Base-by-base conservation (phyloP, 2,888 invertebrate species). In the Oscheius sp. region DNA sequence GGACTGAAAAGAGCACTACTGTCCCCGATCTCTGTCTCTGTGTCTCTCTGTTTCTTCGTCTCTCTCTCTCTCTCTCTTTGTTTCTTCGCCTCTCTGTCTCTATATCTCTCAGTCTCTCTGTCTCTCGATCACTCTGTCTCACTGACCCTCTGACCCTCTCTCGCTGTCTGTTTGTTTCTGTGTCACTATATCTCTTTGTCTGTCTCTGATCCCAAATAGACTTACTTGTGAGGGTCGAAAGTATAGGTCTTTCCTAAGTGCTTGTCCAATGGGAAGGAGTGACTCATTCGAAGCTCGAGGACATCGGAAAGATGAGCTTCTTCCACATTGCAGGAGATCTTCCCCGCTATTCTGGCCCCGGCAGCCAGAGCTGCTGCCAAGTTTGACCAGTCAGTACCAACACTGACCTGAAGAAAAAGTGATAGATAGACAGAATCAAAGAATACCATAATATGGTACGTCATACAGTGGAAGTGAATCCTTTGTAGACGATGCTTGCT, bases 381-480 rank as follows among this genome's bases (percentile, higher is more conserved):
- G 78, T 91, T 91, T 10, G 84, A 84, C 91, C 91, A 91, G 57
- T 88, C 89, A 32, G 86, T 84, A 32, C 89, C 89, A 9, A 79
- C 74, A 37, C 82, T 83, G 7, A 87, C 86, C 85, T 84, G 59
- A 42, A 77, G 63, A n/a, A 57, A n/a, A 57, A 21, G 13, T 58
- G 32, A 58, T 13, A 60, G 47, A 48, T 9, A 5, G 21, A 13
- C 32, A 48, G 1, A 47, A 50, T 35, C 2, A 58, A 5, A 53
- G 42, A 55, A 47, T 13, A 89, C 91, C 74, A 90, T 87, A 33
- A 91, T 89, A 82, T 91, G 91, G 81, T 89, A 91, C 2, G 90
- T 90, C 29, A 91, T 84, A n/a, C 89, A 90, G 77, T 91, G 90
- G 79, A 91, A 91, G 81, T 91, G 91, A 48, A 91, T 88, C 57